A percentile compares a stretch with the other conserved stretches of the same genome.
phyloP scores from a whole-genome alignment of 2,113 vertebrate species.

The Coryphaenoides rupestris region DNA sequence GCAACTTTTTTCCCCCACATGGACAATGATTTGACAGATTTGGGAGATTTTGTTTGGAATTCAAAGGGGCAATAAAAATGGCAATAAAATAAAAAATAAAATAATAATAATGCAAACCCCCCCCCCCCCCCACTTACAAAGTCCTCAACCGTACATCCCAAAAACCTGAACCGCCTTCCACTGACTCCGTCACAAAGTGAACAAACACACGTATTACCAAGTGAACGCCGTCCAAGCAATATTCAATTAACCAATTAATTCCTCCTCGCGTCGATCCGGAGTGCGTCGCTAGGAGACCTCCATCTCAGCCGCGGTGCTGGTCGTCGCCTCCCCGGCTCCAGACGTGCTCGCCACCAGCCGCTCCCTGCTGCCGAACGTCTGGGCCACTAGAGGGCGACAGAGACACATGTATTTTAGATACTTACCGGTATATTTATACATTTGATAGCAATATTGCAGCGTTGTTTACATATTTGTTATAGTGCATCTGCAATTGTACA shows the following conservation, averaged over 20 bases:
- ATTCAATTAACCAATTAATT: slow-evolving; percentile 24
- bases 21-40: no score
- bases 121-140: no score
- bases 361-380: slow-evolving; percentile 85
- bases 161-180: not conserved
- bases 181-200: not conserved
- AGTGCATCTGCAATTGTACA: no score
- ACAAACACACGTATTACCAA: not conserved
- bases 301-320: slow-evolving; percentile 61
- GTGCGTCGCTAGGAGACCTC: slow-evolving; percentile 55
- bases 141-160: not conserved
- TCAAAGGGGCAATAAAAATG: no score
- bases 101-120: no score
- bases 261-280: not conserved
- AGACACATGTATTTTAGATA: no score
- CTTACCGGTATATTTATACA: no score
- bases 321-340: slow-evolving; percentile 50
- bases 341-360: slow-evolving; percentile 67
- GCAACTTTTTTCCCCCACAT: no score
- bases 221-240: slow-evolving; percentile 11
- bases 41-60: no score
- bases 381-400: slow-evolving; percentile 74
- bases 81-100: no score
- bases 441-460: no score
- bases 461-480: no score